These are phyloP conservation scores for Enteromius mattozi DNA, from an alignment of 2,797 vertebrate species.

Conservation along the genomic window DNA sequence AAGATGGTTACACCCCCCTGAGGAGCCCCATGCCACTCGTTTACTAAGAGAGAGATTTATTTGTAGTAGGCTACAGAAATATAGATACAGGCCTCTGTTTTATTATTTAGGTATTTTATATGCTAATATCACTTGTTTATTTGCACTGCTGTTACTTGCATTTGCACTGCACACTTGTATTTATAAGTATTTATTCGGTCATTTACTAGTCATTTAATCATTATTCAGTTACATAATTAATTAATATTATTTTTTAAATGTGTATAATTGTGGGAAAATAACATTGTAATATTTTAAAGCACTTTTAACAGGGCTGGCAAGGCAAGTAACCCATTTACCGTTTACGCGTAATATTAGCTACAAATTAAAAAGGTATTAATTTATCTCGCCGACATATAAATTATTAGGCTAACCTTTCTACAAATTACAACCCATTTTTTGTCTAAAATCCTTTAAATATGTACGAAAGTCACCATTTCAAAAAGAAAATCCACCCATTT, in stretches of 20 bases:
- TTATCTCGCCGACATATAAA: background rate
- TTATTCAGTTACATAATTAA: background rate
- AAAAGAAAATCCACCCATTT: background rate
- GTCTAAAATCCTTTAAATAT: background rate
- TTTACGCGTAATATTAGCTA: background rate
- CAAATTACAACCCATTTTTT: background rate
- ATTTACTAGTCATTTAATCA: background rate
- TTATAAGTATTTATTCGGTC: background rate
- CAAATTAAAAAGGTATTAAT: background rate
- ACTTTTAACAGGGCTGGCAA: background rate
- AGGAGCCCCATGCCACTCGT: slow-evolving; percentile 62
- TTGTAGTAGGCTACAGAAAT: background rate
- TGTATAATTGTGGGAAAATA: background rate
- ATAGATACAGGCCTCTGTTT: background rate
- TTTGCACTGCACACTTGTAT: background rate
- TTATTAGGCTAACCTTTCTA: background rate
- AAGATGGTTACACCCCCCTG: slow-evolving; percentile 82
- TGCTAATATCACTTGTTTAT: background rate
- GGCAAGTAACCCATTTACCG: background rate
- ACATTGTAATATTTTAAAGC: background rate
- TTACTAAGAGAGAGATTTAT: slow-evolving; percentile 13
- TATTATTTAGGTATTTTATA: background rate
- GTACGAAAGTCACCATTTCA: background rate
- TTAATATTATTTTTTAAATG: background rate
- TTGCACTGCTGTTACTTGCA: background rate